These are phyloP conservation scores for Acrossocheilus fasciatus DNA, from an alignment of 2,797 vertebrate genomes.

Conservation along the genomic window DNA sequence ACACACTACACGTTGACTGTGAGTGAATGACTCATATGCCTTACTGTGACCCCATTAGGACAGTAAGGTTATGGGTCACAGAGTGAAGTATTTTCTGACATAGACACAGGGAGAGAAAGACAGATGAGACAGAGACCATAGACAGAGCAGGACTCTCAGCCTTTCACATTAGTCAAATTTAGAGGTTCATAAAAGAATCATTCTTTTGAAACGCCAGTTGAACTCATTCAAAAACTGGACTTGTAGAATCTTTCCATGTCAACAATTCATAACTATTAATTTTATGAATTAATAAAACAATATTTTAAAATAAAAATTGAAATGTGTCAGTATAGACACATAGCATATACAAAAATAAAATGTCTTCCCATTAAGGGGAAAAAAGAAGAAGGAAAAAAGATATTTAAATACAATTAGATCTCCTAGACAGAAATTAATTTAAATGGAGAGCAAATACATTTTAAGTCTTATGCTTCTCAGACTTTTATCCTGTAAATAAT, in stretches of 20 bases:
- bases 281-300: not conserved
- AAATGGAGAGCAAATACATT: not conserved
- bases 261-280: not conserved
- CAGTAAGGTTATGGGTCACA: slow-evolving; percentile 32
- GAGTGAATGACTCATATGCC: slow-evolving; percentile 41
- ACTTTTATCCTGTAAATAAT: not conserved
- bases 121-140: slow-evolving; percentile 3
- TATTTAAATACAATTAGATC: not conserved
- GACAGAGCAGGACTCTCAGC: not conserved
- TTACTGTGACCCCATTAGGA: slow-evolving; percentile 56
- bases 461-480: not conserved
- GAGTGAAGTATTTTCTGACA: slow-evolving; percentile 37
- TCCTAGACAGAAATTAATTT: not conserved
- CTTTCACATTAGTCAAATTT: not conserved
- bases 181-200: not conserved
- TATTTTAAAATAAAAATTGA: not conserved
- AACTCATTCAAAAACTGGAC: too few relatives aligned
- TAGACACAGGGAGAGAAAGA: slow-evolving; percentile 12
- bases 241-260: not conserved
- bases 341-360: not conserved
- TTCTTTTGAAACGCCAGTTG: not conserved
- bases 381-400: not conserved
- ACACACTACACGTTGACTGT: slow-evolving; percentile 53
- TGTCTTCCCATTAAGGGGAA: not conserved
- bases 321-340: not conserved